These are phyloP conservation scores for Phylloscopus whistleri DNA, from an alignment of 2,113 vertebrate genomes.

Conservation along the genomic window DNA sequence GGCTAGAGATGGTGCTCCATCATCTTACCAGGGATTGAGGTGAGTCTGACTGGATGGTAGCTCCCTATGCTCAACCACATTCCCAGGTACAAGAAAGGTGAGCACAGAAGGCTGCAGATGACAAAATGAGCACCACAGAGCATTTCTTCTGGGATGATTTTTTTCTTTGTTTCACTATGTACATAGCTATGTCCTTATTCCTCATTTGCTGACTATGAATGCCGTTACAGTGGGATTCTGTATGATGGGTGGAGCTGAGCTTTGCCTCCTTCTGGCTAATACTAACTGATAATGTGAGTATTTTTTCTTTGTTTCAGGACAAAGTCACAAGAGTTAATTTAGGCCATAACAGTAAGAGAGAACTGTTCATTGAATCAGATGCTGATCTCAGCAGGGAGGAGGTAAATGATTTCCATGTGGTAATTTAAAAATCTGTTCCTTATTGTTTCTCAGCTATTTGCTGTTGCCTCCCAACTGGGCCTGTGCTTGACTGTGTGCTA, in stretches of 20 bases:
- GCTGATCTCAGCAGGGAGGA: conserved; percentile 20
- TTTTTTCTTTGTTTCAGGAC: not conserved
- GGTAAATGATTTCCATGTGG: conserved; percentile 38
- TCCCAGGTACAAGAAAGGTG: not conserved
- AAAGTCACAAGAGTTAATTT: conserved; percentile 8
- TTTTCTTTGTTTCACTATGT: not conserved
- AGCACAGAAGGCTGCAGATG: not conserved
- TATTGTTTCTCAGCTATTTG: conserved; percentile 43
- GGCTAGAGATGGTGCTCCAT: no score
- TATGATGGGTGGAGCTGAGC: not conserved
- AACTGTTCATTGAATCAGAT: not conserved
- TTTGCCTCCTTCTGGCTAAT: not conserved
- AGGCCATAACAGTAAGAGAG: not conserved
- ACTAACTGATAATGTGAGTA: not conserved
- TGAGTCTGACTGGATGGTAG: not conserved
- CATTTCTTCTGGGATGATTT: not conserved
- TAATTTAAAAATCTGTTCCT: conserved; percentile 54
- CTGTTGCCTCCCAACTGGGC: not conserved
- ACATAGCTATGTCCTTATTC: not conserved
- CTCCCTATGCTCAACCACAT: rapidly evolving
- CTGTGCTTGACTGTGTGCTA: not conserved
- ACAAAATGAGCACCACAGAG: not conserved
- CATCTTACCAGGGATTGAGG: not conserved
- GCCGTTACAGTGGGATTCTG: not conserved
- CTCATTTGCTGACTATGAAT: not conserved